A percentile compares a stretch with the other conserved stretches of the same genome.
phyloP scores from a whole-genome alignment of 1,140 invertebrate species.

The Camponotus pennsylvanicus region DNA sequence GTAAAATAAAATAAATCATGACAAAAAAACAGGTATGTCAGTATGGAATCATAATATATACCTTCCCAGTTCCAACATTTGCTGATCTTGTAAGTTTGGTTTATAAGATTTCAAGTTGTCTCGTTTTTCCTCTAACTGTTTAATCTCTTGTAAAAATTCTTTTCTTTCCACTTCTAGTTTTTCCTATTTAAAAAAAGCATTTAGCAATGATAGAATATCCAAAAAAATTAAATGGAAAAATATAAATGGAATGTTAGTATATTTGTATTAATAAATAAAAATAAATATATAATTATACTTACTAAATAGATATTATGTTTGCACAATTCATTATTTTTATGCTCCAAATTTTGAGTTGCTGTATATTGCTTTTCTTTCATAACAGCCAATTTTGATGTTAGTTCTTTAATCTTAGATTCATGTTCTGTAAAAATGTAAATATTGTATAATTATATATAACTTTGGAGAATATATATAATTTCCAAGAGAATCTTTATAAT shows the following conservation, averaged over 20 bases:
- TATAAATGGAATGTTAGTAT: too few species aligned
- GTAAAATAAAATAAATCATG: slow-evolving; percentile 8
- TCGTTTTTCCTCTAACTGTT: slow-evolving; percentile 57
- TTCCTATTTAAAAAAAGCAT: slow-evolving; percentile 40
- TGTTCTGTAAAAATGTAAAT: slow-evolving; percentile 53
- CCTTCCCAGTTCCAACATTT: slow-evolving; percentile 71
- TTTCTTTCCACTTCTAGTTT: slow-evolving; percentile 61
- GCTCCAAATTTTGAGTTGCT: slow-evolving; percentile 39
- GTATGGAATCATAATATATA: neutral
- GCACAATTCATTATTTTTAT: slow-evolving; percentile 38
- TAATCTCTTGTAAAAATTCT: slow-evolving; percentile 49
- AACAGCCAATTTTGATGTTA: slow-evolving; percentile 25
- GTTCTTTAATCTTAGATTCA: slow-evolving; percentile 47
- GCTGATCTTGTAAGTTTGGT: slow-evolving; percentile 64
- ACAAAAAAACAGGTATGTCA: neutral
- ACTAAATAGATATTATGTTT: slow-evolving; percentile 39
- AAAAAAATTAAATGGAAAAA: neutral
- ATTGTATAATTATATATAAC: neutral
- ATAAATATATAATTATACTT: slow-evolving; percentile 7
- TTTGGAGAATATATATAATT: neutral
- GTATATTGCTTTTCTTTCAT: slow-evolving; percentile 7
- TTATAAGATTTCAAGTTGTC: slow-evolving; percentile 62
- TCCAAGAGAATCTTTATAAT: too few species aligned
- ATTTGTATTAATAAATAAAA: too few species aligned
- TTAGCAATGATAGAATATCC: neutral